These are phyloP conservation scores for Dasysyrphus tricinctus DNA, from an alignment of 2,888 invertebrate genomes.

Conservation along the genomic window DNA sequence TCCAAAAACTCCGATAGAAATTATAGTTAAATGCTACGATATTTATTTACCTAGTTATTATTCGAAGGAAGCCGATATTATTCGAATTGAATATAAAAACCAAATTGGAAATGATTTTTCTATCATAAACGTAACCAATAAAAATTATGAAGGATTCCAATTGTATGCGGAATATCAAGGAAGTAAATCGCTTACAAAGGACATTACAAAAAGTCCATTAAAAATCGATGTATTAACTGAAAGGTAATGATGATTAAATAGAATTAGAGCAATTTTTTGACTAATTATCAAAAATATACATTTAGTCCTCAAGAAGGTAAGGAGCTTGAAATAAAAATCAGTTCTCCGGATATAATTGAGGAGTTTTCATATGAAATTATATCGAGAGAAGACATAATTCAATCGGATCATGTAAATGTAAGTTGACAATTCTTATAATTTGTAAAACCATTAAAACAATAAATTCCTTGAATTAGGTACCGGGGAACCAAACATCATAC, in stretches of 20 bases:
- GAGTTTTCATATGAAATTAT: slow-evolving; percentile 91
- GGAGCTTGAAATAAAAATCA: slow-evolving; percentile 89
- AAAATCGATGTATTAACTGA: slow-evolving; percentile 29
- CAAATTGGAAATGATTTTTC: neutral
- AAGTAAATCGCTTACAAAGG: neutral
- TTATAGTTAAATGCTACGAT: slow-evolving; percentile 4
- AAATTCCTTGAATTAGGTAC: slow-evolving; percentile 45
- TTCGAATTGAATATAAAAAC: neutral
- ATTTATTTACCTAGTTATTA: no score
- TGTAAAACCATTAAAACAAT: neutral
- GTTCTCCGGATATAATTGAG: slow-evolving; percentile 90
- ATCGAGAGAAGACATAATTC: slow-evolving; percentile 92
- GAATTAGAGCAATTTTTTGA: slow-evolving; percentile 70
- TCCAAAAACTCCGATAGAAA: slow-evolving; percentile 84
- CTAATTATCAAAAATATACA: neutral
- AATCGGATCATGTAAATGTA: slow-evolving; percentile 89
- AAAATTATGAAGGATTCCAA: neutral
- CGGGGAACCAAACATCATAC: slow-evolving; percentile 30
- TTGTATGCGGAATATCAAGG: slow-evolving; percentile 26
- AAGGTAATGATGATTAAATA: neutral
- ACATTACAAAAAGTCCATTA: neutral
- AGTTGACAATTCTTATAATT: neutral
- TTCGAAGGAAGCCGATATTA: no score
- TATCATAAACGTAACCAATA: neutral
- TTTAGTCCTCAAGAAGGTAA: slow-evolving; percentile 86